These are phyloP conservation scores for Drosophila nigricruria DNA, from an alignment of 2,888 invertebrate genomes.

Conservation along the genomic window DNA sequence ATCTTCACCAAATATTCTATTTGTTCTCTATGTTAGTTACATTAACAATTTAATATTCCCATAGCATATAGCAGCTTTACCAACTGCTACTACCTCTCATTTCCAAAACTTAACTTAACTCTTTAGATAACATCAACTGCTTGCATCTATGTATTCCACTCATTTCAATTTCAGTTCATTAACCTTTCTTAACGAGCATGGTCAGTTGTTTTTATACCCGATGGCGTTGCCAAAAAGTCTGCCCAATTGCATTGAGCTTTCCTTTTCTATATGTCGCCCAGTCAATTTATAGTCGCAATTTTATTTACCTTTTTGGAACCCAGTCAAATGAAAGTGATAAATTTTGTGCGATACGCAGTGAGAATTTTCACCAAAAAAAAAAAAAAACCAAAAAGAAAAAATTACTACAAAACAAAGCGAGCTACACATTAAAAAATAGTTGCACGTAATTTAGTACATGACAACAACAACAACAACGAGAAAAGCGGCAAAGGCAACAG, in stretches of 20 bases:
- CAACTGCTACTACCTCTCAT: not conserved
- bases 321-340: slow-evolving; percentile 75
- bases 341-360: slow-evolving; percentile 56
- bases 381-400: slow-evolving; percentile 25
- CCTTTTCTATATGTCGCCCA: slow-evolving; percentile 38
- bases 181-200: not conserved
- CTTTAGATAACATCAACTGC: not conserved
- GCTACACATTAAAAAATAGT: slow-evolving; percentile 66
- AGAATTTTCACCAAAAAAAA: slow-evolving; percentile 65
- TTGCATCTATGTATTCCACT: not conserved
- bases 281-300: slow-evolving; percentile 47
- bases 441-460: slow-evolving; percentile 74
- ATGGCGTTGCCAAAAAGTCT: slow-evolving; percentile 7
- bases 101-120: not conserved
- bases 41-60: not conserved
- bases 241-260: slow-evolving; percentile 24
- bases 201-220: not conserved
- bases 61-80: not conserved
- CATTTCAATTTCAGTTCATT: slow-evolving; percentile 13
- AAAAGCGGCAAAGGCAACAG: slow-evolving; percentile 29
- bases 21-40: too few relatives aligned
- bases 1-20: too few relatives aligned
- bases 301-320: slow-evolving; percentile 55
- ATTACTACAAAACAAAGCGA: slow-evolving; percentile 37
- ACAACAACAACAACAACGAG: slow-evolving; percentile 40